These are phyloP conservation scores for Orius laevigatus DNA, from an alignment of 1,140 invertebrate species.

Conservation along the genomic window DNA sequence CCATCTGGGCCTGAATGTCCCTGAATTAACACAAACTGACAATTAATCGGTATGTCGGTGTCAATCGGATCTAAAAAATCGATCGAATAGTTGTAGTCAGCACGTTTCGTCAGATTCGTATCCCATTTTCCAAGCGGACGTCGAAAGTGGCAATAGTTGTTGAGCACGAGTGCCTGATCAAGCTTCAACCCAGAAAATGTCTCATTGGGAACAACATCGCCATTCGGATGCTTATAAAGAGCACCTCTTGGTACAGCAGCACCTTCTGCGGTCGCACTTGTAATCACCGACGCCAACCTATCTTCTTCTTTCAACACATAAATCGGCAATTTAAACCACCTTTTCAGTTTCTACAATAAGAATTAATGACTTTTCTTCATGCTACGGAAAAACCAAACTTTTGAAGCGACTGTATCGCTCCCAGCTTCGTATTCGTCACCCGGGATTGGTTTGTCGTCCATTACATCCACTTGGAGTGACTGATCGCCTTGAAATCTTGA, in stretches of 20 bases:
- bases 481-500: slow-evolving; percentile 38
- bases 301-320: slow-evolving; percentile 50
- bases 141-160: slow-evolving; percentile 50
- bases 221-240: slow-evolving; percentile 44
- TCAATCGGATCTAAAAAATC: slow-evolving; percentile 62
- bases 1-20: background rate
- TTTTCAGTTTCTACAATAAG: slow-evolving; percentile 2
- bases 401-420: background rate
- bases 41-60: slow-evolving; percentile 35
- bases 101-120: slow-evolving; percentile 45
- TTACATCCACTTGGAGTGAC: slow-evolving; percentile 31
- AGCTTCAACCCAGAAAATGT: slow-evolving; percentile 43
- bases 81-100: slow-evolving; percentile 57
- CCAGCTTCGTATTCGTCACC: background rate
- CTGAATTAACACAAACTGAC: background rate
- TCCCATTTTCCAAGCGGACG: slow-evolving; percentile 48
- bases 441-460: slow-evolving; percentile 18
- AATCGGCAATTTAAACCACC: slow-evolving; percentile 2
- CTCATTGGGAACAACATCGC: slow-evolving; percentile 43
- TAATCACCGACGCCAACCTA: slow-evolving; percentile 46
- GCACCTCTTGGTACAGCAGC: slow-evolving; percentile 52
- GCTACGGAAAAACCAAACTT: background rate
- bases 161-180: slow-evolving; percentile 40
- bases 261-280: slow-evolving; percentile 48
- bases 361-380: background rate